These are phyloP conservation scores for Pollachius pollachius DNA, from an alignment of 2,113 vertebrate species.

Conservation along the genomic window DNA sequence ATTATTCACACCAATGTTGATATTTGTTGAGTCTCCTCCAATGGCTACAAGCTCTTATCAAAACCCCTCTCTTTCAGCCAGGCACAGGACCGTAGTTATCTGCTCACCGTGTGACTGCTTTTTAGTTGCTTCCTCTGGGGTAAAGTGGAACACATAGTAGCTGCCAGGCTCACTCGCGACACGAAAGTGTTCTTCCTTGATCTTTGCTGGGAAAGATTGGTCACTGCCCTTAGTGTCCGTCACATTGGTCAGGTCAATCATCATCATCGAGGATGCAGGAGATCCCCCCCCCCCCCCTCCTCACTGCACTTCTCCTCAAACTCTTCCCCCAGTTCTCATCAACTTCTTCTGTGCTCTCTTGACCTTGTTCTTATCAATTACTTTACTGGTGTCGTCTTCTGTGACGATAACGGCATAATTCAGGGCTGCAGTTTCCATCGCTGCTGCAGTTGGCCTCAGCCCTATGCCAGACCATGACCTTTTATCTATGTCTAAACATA, in stretches of 20 bases:
- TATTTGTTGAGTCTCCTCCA: conserved; percentile 15
- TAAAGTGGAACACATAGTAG: conserved; percentile 10
- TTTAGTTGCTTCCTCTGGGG: not conserved
- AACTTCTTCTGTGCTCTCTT: conserved; percentile 14
- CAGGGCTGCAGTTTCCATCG: conserved; percentile 10
- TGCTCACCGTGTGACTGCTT: not conserved
- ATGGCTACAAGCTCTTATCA: conserved; percentile 7
- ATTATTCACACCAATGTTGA: conserved; percentile 3
- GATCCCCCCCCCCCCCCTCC: conserved; percentile 1
- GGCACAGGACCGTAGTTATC: conserved; percentile 1
- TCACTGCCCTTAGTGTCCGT: conserved; percentile 1
- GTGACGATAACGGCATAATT: conserved; percentile 9
- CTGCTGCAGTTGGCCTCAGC: conserved; percentile 12
- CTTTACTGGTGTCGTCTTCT: conserved; percentile 12
- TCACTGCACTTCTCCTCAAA: conserved; percentile 17
- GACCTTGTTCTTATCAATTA: conserved; percentile 16
- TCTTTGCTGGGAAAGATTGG: conserved; percentile 9
- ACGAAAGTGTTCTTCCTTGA: conserved; percentile 3
- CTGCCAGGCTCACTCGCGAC: conserved; percentile 13
- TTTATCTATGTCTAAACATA: too few species aligned
- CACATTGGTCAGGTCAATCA: conserved; percentile 4
- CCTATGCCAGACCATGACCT: conserved; percentile 1
- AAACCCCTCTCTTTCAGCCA: conserved; percentile 12
- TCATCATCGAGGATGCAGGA: conserved; percentile 10
- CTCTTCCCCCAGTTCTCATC: conserved; percentile 16